Percentiles rank a stretch among this genome's conserved stretches.
Conservation (phyloP, 1,140 invertebrate species). For the Habropoda laboriosa region DNA sequence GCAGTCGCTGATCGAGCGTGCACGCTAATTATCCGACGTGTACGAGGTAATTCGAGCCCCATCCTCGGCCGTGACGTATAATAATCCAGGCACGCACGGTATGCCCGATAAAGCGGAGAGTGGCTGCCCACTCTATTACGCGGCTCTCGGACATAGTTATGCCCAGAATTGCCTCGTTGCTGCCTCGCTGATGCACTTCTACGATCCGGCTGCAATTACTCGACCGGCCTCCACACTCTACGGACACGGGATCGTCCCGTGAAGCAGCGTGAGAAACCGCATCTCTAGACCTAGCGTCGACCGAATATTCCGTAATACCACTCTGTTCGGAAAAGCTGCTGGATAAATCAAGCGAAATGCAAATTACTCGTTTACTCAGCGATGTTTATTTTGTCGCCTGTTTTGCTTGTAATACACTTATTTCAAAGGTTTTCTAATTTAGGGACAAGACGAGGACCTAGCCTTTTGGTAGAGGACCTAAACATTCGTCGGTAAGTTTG, state of each 20-base stretch:
- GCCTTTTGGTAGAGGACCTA: too few species aligned
- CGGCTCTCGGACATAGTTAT: conserved; percentile 52
- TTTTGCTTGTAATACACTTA: too few species aligned
- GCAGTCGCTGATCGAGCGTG: conserved; percentile 41
- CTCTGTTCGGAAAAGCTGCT: too few species aligned
- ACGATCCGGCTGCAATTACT: conserved; percentile 58
- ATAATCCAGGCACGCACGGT: conserved; percentile 54
- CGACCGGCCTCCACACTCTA: not conserved
- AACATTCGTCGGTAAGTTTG: too few species aligned
- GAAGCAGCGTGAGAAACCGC: conserved; percentile 49
- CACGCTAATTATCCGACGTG: conserved; percentile 60
- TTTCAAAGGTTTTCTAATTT: too few species aligned
- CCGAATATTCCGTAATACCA: conserved; percentile 30
- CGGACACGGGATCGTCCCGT: not conserved
- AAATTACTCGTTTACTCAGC: too few species aligned
- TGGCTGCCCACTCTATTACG: conserved; percentile 57
- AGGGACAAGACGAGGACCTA: too few species aligned
- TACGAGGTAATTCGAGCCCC: conserved; percentile 56
- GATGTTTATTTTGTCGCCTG: too few species aligned
- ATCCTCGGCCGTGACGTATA: conserved; percentile 52
- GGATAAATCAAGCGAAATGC: too few species aligned
- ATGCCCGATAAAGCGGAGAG: conserved; percentile 53
- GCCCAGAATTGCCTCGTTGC: conserved; percentile 43
- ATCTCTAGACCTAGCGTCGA: not conserved
- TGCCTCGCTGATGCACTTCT: conserved; percentile 13